phyloP scores from a whole-genome alignment of 2,888 invertebrate genomes.

The Lasioglossum oenotherae region DNA sequence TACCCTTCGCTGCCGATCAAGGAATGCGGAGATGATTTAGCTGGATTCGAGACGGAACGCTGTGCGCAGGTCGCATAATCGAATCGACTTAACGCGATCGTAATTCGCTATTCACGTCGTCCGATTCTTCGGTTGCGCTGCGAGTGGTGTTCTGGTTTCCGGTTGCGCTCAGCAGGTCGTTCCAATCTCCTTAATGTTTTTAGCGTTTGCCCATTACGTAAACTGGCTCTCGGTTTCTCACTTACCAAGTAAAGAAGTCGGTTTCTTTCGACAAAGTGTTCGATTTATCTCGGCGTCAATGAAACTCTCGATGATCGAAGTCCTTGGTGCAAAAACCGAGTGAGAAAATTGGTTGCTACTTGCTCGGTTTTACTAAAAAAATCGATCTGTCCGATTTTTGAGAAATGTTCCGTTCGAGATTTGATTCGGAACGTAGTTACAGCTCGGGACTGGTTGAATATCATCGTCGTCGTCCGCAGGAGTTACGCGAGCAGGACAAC shows the following conservation, averaged over 20 bases:
- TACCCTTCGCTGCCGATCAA: conserved; percentile 12
- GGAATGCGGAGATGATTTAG: conserved; percentile 23
- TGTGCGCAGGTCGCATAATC: conserved; percentile 7
- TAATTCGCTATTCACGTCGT: neutral
- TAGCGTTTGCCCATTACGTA: neutral
- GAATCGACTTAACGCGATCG: conserved; percentile 2
- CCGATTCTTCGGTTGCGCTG: neutral
- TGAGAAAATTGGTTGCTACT: no score
- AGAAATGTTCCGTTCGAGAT: neutral
- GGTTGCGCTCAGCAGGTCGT: neutral
- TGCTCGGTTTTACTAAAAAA: neutral
- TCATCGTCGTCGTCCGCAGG: neutral
- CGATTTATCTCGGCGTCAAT: neutral
- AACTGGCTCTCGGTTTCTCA: neutral
- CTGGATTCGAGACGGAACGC: neutral
- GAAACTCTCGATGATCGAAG: neutral
- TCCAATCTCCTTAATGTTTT: neutral
- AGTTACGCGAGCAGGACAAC: conserved; percentile 58
- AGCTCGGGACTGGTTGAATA: neutral
- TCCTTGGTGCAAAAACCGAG: neutral
- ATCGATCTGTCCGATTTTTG: neutral
- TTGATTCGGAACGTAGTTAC: neutral
- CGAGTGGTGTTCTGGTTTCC: neutral
- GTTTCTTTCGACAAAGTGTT: neutral
- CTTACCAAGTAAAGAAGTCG: neutral